Evolutionary conservation across 1,140 invertebrate genomes (phyloP), one percentile per base, ranked within the genome.

Genomic region (Laupala kohalensis): DNA sequence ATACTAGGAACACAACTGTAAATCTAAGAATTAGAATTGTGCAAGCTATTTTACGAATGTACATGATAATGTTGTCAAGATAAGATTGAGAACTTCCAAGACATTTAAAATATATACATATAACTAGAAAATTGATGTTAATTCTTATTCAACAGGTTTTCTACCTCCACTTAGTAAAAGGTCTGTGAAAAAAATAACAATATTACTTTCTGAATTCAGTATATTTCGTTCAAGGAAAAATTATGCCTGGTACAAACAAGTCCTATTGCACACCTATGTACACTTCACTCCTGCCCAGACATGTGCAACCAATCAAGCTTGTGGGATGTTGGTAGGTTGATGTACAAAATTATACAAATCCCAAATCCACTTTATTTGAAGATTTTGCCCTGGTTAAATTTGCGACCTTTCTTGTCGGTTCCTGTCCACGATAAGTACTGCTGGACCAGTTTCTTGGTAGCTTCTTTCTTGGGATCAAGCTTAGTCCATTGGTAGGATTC

Each of bases 341-440:
- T 53, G 9, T 0, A 53, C 9, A 53, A 19, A 0, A 53, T 2
- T 53, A 13, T 2, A 53, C n/a, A n/a, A n/a, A n/a, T n/a, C 37
- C 37, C 67, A 23, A 23, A 23, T 27, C 29, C 24, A 23, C 6
- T 25, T 64, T 91, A 99, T 86, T 99, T 99, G 86, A 99, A 99
- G 80, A 99, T 95, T 86, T 99, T 99, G 82, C 97, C 97, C 86
- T 99, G 93, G 82, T 97, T 98, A 85, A 98, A 97, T 80, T 92
- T 89, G 77, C 95, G 90, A 71, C 95, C 94, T 72, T 89, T 81
- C 80, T 94, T 94, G 78, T 98, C 93, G 70, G 84, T 83, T 66
- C 94, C 96, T 77, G 87, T 85, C 96, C 95, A 98, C 15, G 90
- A 87, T 79, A 99, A 91, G 82, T 99, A 99, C 78, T 97, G 89